A percentile compares a stretch with the other conserved stretches of the same genome.
These are phyloP conservation scores for Melipona quadrifasciata DNA, from an alignment of 1,140 invertebrate species.

Conservation along the genomic window DNA sequence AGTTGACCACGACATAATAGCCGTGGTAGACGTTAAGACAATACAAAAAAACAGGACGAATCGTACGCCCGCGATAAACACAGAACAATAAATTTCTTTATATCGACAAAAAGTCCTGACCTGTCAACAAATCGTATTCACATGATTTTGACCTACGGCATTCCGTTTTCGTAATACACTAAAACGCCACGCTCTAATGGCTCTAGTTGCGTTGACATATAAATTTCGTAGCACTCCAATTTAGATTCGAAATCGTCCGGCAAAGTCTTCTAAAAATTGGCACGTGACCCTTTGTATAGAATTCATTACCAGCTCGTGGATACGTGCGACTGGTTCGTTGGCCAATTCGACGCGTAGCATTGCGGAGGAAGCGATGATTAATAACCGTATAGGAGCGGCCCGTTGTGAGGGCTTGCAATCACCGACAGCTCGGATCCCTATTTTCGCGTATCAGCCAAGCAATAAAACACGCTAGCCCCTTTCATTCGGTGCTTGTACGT, in stretches of 20 bases:
- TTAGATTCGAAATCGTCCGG: not conserved
- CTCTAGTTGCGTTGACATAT: no score
- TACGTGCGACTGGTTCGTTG: not conserved
- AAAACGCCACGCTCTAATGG: no score
- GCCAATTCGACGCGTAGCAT: constrained; percentile 2
- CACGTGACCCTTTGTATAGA: not conserved
- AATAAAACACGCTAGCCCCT: constrained; percentile 68
- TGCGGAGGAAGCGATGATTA: constrained; percentile 61
- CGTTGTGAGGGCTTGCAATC: constrained; percentile 51
- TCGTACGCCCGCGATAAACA: no score
- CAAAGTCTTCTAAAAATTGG: no score
- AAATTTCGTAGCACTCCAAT: not conserved
- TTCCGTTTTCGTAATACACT: no score
- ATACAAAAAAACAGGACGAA: no score
- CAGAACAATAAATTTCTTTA: no score
- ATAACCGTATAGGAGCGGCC: constrained; percentile 48
- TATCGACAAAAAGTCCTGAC: no score
- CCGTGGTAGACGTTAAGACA: no score
- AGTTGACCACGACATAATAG: no score
- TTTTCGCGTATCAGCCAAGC: constrained; percentile 59
- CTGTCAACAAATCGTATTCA: no score
- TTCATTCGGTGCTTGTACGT: constrained; percentile 47
- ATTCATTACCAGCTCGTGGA: not conserved
- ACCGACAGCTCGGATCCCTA: constrained; percentile 21
- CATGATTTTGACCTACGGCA: no score